Percentiles rank a stretch among this genome's conserved stretches.
phyloP scores from a whole-genome alignment of 2,797 vertebrate genomes.

The Leucoraja ocellata region DNA sequence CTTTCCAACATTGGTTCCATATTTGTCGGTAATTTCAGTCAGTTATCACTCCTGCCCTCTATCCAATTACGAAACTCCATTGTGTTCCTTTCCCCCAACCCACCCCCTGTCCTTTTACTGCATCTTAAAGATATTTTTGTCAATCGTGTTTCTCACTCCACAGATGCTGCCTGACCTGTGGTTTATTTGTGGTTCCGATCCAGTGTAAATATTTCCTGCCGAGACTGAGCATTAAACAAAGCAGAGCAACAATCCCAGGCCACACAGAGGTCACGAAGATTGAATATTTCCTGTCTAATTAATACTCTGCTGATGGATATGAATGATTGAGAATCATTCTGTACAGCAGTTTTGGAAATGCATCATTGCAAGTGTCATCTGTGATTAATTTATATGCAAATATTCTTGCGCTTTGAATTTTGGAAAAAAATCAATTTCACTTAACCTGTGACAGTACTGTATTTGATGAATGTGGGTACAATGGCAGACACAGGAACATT shows the following conservation, averaged over 20 bases:
- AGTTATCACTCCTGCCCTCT: too few species aligned
- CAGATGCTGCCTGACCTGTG: too few species aligned
- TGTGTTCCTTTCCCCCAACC: too few species aligned
- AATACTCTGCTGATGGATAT: not conserved
- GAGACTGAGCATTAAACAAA: not conserved
- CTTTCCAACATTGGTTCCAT: too few species aligned
- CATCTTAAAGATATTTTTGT: too few species aligned
- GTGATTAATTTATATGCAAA: not conserved
- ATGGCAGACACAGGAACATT: too few species aligned
- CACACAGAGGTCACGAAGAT: not conserved
- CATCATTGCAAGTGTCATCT: not conserved
- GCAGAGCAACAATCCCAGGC: not conserved
- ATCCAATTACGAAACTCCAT: too few species aligned
- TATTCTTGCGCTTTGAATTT: not conserved
- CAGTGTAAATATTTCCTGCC: not conserved
- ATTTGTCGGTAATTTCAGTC: too few species aligned
- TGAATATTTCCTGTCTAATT: not conserved
- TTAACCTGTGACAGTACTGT: not conserved
- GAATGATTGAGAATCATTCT: not conserved
- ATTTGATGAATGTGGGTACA: not conserved
- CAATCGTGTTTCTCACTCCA: too few species aligned
- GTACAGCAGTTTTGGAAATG: not conserved
- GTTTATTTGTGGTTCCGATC: too few species aligned
- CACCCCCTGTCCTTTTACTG: too few species aligned
- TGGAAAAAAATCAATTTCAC: not conserved